Evolutionary conservation across 2,113 vertebrate species (phyloP).

Genomic region (Passer montanus): DNA sequence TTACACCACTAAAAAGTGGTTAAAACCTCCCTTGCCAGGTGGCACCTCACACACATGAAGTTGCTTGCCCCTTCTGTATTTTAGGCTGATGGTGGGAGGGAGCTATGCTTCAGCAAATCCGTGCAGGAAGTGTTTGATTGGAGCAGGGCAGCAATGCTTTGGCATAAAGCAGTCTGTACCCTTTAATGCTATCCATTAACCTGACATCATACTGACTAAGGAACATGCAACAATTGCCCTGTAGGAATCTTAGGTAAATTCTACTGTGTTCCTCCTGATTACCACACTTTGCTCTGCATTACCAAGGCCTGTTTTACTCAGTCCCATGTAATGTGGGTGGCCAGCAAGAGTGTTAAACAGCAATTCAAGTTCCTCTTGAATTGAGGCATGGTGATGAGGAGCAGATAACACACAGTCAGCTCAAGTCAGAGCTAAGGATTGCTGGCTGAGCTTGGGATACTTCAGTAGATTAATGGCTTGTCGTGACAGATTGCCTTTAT

Average conservation of each 20-base stretch:
- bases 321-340: constrained; percentile 4
- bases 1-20: neutral
- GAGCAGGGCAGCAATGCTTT: neutral
- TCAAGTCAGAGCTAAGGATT: constrained; percentile 1
- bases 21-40: neutral
- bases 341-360: neutral
- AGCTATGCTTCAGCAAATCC: neutral
- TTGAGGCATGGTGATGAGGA: neutral
- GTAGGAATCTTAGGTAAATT: constrained; percentile 10
- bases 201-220: neutral
- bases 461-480: neutral
- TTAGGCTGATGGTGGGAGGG: neutral
- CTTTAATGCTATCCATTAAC: neutral
- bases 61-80: neutral
- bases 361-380: constrained; percentile 1
- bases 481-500: neutral
- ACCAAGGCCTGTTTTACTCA: neutral
- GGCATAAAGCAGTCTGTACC: neutral
- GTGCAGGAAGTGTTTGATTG: neutral
- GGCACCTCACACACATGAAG: neutral
- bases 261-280: neutral
- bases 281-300: neutral
- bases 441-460: neutral
- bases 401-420: neutral
- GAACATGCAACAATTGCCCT: neutral